Evolutionary conservation across 92 coral and sea anemone genomes (phyloP), one percentile per base, ranked within the genome.

Genomic region (Parazoanthus swiftii): DNA sequence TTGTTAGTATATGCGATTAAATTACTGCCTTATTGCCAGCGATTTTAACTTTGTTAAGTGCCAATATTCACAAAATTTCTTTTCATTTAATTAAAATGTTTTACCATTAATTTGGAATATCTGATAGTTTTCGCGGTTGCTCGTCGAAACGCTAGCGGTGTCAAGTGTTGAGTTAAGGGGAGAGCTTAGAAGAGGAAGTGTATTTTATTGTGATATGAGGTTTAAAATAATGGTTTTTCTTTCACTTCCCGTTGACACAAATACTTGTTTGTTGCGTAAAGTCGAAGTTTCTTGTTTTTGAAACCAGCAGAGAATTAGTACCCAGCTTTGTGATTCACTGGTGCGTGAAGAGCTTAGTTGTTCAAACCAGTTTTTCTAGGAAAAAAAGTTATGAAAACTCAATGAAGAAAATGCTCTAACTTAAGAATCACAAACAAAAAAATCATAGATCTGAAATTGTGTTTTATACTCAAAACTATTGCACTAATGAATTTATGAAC

Each of bases 41-140:
- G 36, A 73, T 84, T 84, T 84, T 29, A 50, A 72, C 43, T 26
- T 25, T 9, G 77, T 84, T 84, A 72, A 84, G 63, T 84, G 79
- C 66, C 65, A 73, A 84, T 13, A 71, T 51, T 84, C 71, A 43
- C 78, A 35, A 70, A 66, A 56, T 43, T 84, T 84, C 75, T 37
- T 70, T 84, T 48, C 58, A 71, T 65, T 70, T 84, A 84, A 84
- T 84, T 84, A 68, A 48, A 84, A 29, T 84, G 79, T 72, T 84
- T 72, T 84, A 21, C 66, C 65, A 18, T 51, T 84, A 84, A 84
- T 68, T 84, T 68, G 66, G 38, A 71, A 72, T 72, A 74, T 46
- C 87, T 84, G 50, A 80, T 80, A 36, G 87, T 72, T 54, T 84
- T 84, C 63, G 13, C 26, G 87, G 79, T 73, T 84, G 79, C 66